Conservation (phyloP, 2,113 vertebrate genomes). For the Rhea americana region DNA sequence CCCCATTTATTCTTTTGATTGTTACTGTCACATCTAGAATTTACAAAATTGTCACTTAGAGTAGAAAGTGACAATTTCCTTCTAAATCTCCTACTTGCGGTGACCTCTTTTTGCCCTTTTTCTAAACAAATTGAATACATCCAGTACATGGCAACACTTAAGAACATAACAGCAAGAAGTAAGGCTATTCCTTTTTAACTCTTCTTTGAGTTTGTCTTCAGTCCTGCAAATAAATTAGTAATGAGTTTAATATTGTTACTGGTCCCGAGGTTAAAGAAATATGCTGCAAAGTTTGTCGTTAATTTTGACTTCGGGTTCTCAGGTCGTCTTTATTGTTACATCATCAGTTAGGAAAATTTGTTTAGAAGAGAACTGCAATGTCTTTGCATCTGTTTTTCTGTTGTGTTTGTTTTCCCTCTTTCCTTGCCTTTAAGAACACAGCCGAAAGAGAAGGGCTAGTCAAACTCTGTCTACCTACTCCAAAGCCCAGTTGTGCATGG, state of each 20-base stretch:
- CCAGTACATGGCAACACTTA: background rate
- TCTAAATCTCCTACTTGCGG: background rate
- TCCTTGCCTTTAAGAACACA: background rate
- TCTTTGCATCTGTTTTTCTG: background rate
- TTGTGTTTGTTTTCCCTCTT: background rate
- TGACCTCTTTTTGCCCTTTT: background rate
- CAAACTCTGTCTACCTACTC: background rate
- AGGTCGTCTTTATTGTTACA: background rate
- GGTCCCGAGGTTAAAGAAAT: background rate
- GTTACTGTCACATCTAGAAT: constrained; percentile 42
- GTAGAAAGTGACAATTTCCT: constrained; percentile 36
- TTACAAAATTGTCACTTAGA: constrained; percentile 36
- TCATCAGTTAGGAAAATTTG: background rate
- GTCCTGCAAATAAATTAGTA: background rate
- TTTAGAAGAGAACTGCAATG: background rate
- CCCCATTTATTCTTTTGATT: background rate
- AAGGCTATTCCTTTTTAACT: background rate
- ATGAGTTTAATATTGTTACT: background rate
- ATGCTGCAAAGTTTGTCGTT: background rate
- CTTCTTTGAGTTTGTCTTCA: background rate
- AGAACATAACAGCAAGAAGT: background rate
- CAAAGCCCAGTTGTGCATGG: background rate
- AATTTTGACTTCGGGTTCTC: background rate
- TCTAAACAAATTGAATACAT: background rate
- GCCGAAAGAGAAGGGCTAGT: background rate